phyloP scores from a whole-genome alignment of 2,888 invertebrate genomes.

The Tridacna crocea region DNA sequence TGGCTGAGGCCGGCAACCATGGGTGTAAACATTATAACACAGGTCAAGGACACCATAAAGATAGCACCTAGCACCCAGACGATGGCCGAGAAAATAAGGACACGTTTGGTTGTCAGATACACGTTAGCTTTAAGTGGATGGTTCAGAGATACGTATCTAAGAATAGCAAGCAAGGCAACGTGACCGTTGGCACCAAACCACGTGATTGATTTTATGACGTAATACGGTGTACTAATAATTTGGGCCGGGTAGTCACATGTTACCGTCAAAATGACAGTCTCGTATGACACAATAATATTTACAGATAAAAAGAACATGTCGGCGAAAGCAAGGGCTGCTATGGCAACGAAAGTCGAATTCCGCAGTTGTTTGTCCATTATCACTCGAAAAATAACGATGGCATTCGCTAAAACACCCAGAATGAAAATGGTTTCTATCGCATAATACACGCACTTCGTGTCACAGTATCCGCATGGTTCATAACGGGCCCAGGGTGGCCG shows the following conservation, averaged over 20 bases:
- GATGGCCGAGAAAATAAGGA: constrained; percentile 38
- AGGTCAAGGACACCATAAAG: constrained; percentile 36
- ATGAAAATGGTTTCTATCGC: constrained; percentile 36
- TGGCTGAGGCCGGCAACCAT: constrained; percentile 29
- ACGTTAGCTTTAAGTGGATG: constrained; percentile 43
- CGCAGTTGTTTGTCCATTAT: constrained; percentile 31
- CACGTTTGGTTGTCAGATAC: constrained; percentile 34
- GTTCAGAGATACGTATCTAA: constrained; percentile 47
- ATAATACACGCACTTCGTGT: constrained; percentile 33
- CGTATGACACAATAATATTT: constrained; percentile 30
- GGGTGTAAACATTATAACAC: constrained; percentile 12
- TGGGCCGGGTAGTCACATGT: constrained; percentile 20
- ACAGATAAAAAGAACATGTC: constrained; percentile 41
- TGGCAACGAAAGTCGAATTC: constrained; percentile 49
- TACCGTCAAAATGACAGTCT: constrained; percentile 29
- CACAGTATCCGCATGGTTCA: constrained; percentile 41
- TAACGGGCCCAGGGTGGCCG: not conserved
- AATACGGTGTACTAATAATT: constrained; percentile 18
- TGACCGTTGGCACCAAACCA: constrained; percentile 56
- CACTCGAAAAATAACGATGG: constrained; percentile 39
- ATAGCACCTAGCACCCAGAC: constrained; percentile 47
- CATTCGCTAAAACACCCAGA: constrained; percentile 41
- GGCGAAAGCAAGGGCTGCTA: constrained; percentile 44
- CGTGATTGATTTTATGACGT: constrained; percentile 34
- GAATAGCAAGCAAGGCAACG: constrained; percentile 49